Evolutionary conservation across 2,113 vertebrate genomes (phyloP), one percentile per base, ranked within the genome.

Genomic region (Leptosomus discolor): DNA sequence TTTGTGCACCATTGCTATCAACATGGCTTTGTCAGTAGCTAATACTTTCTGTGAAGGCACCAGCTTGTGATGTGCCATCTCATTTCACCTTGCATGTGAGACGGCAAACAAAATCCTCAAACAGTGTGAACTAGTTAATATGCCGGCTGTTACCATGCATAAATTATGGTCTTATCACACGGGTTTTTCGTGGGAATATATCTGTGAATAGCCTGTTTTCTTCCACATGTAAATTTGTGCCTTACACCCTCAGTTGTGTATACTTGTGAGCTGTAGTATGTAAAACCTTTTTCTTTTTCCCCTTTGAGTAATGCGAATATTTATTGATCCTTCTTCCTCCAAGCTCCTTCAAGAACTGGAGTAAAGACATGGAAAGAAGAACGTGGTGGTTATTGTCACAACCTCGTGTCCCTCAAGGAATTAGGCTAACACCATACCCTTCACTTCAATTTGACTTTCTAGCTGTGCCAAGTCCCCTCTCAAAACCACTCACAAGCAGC

Each of bases 221-320:
- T 99, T 99, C 99, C 99, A 99, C 99, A 98, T 99, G 99, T 99
- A 99, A 99, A 99, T 99, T 99, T 99, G 99, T 99, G 99, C 99
- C 99, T 99, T 99, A 99, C 99, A 99, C 99, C 99, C 97, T 98
- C 96, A 99, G 98, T 99, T 99, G 99, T 99, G 98, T 99, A 98
- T 98, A 98, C 98, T 98, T 99, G 98, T 99, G 98, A 99, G 98
- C 97, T 98, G 98, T 99, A 98, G 56, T 97, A 95, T 96, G 97
- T 97, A 98, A 97, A 97, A 95, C 83, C 87, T 94, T 87, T 85
- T 81, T 92, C 86, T 88, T 92, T 92, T 90, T 92, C 95, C 96
- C 97, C 97, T 95, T 88, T 95, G 97, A 97, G 95, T 97, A 97
- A 97, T 97, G 94, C 97, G 96, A 96, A 97, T 98, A 98, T 98